phyloP scores from a whole-genome alignment of 2,888 invertebrate genomes.

The Eupithecia dodoneata region DNA sequence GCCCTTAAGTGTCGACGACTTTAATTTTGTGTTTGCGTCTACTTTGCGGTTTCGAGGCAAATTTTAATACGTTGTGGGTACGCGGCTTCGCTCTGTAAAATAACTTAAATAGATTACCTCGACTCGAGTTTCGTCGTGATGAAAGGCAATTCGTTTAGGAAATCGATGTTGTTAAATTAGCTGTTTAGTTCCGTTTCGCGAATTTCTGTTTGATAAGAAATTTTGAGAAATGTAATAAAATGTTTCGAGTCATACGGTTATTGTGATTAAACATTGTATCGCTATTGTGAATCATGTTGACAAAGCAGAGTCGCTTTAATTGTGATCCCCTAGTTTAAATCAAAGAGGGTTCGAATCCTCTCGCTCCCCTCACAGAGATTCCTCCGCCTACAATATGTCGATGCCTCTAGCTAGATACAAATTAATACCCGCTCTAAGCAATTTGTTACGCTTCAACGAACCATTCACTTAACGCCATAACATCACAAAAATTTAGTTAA shows the following conservation, averaged over 20 bases:
- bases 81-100: constrained; percentile 74
- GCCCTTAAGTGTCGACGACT: constrained; percentile 82
- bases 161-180: constrained; percentile 35
- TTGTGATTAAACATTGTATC: constrained; percentile 27
- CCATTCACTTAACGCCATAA: constrained; percentile 69
- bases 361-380: constrained; percentile 55
- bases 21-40: constrained; percentile 83
- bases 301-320: constrained; percentile 69
- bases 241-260: constrained; percentile 4
- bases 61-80: constrained; percentile 76
- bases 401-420: constrained; percentile 58
- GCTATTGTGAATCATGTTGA: constrained; percentile 58
- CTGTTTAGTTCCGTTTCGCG: constrained; percentile 25
- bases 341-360: constrained; percentile 50
- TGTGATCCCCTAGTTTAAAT: constrained; percentile 66
- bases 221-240: neutral
- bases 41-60: constrained; percentile 80
- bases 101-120: constrained; percentile 79
- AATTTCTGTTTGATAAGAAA: constrained; percentile 9
- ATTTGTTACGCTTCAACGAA: constrained; percentile 75
- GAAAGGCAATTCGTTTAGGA: constrained; percentile 44
- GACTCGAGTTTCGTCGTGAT: constrained; percentile 68
- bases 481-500: constrained; percentile 68
- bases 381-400: constrained; percentile 65
- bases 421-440: constrained; percentile 75